These are phyloP conservation scores for Ennomos erosarius DNA, from an alignment of 2,888 invertebrate genomes.

Conservation along the genomic window DNA sequence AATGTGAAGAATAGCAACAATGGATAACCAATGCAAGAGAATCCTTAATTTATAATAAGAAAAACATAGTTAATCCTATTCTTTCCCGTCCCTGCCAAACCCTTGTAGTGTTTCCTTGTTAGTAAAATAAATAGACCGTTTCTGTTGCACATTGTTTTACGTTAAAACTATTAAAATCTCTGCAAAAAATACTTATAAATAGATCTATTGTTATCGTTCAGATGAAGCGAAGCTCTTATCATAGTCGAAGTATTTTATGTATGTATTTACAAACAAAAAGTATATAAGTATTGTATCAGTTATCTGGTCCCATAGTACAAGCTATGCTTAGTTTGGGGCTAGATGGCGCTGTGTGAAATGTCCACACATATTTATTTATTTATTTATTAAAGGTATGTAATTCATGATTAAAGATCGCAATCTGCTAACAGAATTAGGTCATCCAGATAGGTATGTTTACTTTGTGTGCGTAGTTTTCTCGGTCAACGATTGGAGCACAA, in stretches of 20 bases:
- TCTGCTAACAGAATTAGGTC: conserved; percentile 5
- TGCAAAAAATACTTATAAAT: neutral
- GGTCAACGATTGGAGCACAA: neutral
- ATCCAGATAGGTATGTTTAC: neutral
- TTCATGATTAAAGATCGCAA: conserved; percentile 10
- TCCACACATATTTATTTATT: too few species aligned
- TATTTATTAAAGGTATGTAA: neutral
- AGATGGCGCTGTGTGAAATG: too few species aligned
- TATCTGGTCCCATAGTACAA: too few species aligned
- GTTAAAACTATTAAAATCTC: neutral
- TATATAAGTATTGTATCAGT: too few species aligned
- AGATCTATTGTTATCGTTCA: neutral
- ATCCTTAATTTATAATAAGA: neutral
- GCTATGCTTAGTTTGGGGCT: too few species aligned
- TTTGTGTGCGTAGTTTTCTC: neutral
- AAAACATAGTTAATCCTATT: conserved; percentile 34
- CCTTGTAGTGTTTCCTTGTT: conserved; percentile 44
- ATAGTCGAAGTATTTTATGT: too few species aligned
- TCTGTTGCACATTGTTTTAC: conserved; percentile 38
- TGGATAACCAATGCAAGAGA: conserved; percentile 44
- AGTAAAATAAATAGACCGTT: conserved; percentile 47
- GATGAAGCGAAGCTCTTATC: conserved; percentile 6
- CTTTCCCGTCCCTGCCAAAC: conserved; percentile 59
- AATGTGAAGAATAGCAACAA: too few species aligned
- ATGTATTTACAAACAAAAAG: too few species aligned